Percentiles rank a stretch among this genome's conserved stretches.
Conservation (phyloP, 2,797 vertebrate genomes). For the Nothura maculosa region DNA sequence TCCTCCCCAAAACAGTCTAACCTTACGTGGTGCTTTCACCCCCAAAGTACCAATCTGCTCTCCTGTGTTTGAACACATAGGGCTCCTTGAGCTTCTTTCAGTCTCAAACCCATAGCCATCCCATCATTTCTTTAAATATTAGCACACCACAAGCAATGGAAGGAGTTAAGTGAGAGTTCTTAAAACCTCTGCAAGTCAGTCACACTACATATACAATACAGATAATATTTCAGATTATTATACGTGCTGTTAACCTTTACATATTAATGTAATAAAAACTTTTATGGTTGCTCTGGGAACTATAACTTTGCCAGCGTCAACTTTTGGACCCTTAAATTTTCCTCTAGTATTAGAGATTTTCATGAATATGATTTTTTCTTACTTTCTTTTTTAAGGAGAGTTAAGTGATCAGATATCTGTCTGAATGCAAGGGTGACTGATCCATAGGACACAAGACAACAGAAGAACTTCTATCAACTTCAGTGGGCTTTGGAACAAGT, state of each 20-base stretch:
- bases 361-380: background rate
- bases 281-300: background rate
- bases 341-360: background rate
- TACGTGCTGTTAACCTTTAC: background rate
- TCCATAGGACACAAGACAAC: background rate
- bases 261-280: background rate
- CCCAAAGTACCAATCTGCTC: background rate
- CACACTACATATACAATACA: background rate
- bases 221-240: background rate
- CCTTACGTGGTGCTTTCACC: background rate
- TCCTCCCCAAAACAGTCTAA: background rate
- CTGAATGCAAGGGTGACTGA: background rate
- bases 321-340: background rate
- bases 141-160: background rate
- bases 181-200: background rate
- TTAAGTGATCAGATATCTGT: background rate
- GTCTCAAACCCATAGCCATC: background rate
- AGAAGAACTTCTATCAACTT: background rate
- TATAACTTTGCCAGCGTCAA: background rate
- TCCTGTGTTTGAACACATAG: accelerated
- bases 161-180: background rate
- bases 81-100: background rate
- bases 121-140: background rate
- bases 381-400: background rate
- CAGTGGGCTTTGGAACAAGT: background rate